These are phyloP conservation scores for Vesta saturnalis DNA, from an alignment of 2,888 invertebrate species.

Conservation along the genomic window DNA sequence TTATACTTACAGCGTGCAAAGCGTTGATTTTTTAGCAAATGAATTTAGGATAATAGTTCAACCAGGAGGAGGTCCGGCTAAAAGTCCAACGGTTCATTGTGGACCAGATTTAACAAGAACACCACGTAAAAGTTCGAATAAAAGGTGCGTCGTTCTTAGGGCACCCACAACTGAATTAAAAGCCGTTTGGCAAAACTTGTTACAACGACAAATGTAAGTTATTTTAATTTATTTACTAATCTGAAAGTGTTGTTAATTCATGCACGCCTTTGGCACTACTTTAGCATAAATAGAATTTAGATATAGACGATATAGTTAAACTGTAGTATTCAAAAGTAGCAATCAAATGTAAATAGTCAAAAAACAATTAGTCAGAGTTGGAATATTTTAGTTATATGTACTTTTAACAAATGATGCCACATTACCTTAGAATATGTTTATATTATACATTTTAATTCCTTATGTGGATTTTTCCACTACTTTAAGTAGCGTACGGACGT, in stretches of 20 bases:
- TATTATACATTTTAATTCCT: too few relatives aligned
- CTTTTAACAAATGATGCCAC: too few relatives aligned
- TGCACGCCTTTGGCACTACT: background rate
- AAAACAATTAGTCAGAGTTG: too few relatives aligned
- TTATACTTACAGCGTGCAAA: slow-evolving; percentile 6
- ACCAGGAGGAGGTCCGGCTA: slow-evolving; percentile 70
- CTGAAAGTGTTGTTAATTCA: background rate
- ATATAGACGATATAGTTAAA: background rate
- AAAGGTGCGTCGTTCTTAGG: slow-evolving; percentile 77
- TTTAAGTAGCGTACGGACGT: too few relatives aligned
- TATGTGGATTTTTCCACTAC: too few relatives aligned
- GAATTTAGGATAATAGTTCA: slow-evolving; percentile 85
- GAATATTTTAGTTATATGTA: too few relatives aligned
- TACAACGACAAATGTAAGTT: slow-evolving; percentile 87
- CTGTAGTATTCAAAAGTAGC: too few relatives aligned
- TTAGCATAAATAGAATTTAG: background rate
- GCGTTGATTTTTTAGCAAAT: slow-evolving; percentile 68
- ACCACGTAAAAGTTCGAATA: slow-evolving; percentile 71
- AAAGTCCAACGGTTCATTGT: slow-evolving; percentile 79
- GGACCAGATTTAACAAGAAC: slow-evolving; percentile 72
- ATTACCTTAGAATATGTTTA: too few relatives aligned
- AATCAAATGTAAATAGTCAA: too few relatives aligned
- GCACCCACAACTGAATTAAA: slow-evolving; percentile 87
- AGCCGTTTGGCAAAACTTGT: slow-evolving; percentile 89
- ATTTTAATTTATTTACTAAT: background rate